A percentile compares a stretch with the other conserved stretches of the same genome.
phyloP scores from a whole-genome alignment of 2,113 vertebrate species.

The Marcusenius ussheri region DNA sequence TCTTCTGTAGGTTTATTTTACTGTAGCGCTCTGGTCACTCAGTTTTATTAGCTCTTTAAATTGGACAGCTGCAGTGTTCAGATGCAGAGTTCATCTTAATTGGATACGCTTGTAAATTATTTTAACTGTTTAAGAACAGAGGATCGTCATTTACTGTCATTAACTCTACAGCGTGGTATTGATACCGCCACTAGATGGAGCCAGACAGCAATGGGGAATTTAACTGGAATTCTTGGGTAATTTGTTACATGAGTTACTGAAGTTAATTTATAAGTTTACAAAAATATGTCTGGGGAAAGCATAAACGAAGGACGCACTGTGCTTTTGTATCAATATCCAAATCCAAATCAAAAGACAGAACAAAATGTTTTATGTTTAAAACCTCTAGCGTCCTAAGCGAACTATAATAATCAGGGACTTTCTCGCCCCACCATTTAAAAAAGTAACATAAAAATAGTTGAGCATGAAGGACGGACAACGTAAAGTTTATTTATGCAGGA shows the following conservation, averaged over 20 bases:
- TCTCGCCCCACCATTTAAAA: neutral
- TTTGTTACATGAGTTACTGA: neutral
- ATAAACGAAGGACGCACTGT: neutral
- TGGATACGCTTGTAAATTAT: neutral
- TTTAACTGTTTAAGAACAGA: neutral
- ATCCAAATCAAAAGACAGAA: neutral
- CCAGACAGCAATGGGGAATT: neutral
- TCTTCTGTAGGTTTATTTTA: neutral
- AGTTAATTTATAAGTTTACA: neutral
- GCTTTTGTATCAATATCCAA: neutral
- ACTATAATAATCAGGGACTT: neutral
- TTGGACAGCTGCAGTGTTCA: neutral
- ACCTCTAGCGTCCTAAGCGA: neutral
- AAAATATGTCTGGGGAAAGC: neutral
- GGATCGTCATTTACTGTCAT: neutral
- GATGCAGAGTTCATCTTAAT: neutral
- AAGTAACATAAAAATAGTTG: neutral
- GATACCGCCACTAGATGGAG: neutral
- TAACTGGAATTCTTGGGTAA: neutral
- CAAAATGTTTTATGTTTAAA: neutral
- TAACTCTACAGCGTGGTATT: neutral
- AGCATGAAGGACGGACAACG: neutral
- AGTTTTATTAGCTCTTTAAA: neutral
- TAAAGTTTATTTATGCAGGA: neutral
- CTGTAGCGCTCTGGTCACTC: neutral